phyloP scores from a whole-genome alignment of 2,113 vertebrate genomes.

The Amblyopsis rosae region DNA sequence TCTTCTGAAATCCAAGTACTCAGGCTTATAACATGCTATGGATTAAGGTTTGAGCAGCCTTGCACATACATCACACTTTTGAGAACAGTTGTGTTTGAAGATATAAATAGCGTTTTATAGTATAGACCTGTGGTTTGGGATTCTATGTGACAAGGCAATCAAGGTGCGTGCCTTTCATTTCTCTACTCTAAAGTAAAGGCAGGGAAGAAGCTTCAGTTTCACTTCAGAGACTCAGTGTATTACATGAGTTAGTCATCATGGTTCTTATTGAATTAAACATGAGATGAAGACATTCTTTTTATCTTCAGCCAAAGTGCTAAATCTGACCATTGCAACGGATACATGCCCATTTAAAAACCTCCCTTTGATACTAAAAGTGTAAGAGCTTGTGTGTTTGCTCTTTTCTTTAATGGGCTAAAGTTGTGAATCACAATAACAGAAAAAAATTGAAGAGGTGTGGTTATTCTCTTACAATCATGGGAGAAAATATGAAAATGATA shows the following conservation, averaged over 20 bases:
- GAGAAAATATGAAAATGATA: slow-evolving; percentile 3
- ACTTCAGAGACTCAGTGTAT: slow-evolving; percentile 56
- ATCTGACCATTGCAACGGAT: slow-evolving; percentile 66
- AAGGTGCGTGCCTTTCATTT: slow-evolving; percentile 40
- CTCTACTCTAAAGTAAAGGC: slow-evolving; percentile 27
- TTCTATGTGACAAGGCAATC: slow-evolving; percentile 13
- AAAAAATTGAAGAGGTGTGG: slow-evolving; percentile 10
- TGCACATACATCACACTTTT: too few relatives aligned
- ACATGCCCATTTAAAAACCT: slow-evolving; percentile 60
- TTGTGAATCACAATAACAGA: slow-evolving; percentile 30
- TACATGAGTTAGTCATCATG: slow-evolving; percentile 67
- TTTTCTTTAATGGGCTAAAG: slow-evolving; percentile 40
- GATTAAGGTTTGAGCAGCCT: too few relatives aligned
- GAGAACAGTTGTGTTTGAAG: too few relatives aligned
- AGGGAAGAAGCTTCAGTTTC: slow-evolving; percentile 26
- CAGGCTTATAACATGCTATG: too few relatives aligned
- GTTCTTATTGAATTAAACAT: slow-evolving; percentile 70
- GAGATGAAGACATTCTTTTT: slow-evolving; percentile 67
- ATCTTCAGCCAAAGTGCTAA: slow-evolving; percentile 70
- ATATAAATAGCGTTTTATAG: too few relatives aligned
- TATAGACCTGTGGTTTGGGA: too few relatives aligned
- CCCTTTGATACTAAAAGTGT: slow-evolving; percentile 61
- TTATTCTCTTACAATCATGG: slow-evolving; percentile 6
- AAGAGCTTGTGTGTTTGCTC: slow-evolving; percentile 58
- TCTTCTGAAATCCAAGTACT: slow-evolving; percentile 55